These are phyloP conservation scores for Nomada goodeniana DNA, from an alignment of 2,888 invertebrate genomes.

Conservation along the genomic window DNA sequence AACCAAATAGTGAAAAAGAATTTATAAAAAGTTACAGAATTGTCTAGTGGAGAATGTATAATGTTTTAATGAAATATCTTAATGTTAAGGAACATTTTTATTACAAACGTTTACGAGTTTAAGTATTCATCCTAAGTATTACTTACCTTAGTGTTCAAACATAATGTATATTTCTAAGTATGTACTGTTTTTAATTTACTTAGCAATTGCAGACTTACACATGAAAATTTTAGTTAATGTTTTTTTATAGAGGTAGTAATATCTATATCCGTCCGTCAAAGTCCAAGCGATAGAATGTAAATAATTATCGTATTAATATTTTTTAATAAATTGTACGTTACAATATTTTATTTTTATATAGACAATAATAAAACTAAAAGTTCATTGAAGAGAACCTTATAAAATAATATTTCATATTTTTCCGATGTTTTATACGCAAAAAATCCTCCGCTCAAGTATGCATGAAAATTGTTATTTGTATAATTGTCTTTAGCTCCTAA, in stretches of 20 bases:
- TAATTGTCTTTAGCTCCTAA: slow-evolving; percentile 17
- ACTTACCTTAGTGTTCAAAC: slow-evolving; percentile 4
- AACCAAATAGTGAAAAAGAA: neutral
- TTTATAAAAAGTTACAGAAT: neutral
- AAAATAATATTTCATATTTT: slow-evolving; percentile 17
- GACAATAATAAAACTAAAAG: slow-evolving; percentile 40
- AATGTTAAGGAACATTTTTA: slow-evolving; percentile 2
- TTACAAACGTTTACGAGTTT: neutral
- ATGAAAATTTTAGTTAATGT: slow-evolving; percentile 25
- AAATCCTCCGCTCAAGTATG: slow-evolving; percentile 9
- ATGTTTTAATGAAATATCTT: neutral
- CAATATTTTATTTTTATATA: slow-evolving; percentile 27
- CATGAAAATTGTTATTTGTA: slow-evolving; percentile 47
- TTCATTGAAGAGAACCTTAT: neutral
- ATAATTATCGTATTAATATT: slow-evolving; percentile 32
- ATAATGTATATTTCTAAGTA: neutral
- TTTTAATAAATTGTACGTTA: slow-evolving; percentile 22
- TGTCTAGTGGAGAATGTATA: slow-evolving; percentile 3
- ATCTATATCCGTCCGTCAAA: slow-evolving; percentile 76
- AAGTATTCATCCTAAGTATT: slow-evolving; percentile 14
- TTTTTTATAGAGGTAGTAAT: slow-evolving; percentile 57
- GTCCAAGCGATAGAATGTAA: slow-evolving; percentile 56
- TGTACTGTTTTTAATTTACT: slow-evolving; percentile 13
- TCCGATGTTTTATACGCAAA: slow-evolving; percentile 7
- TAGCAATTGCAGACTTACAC: neutral